Percentiles rank a stretch among this genome's conserved stretches.
Evolutionary conservation across 2,797 vertebrate species (phyloP).

Genomic region (Lacerta bilineata): DNA sequence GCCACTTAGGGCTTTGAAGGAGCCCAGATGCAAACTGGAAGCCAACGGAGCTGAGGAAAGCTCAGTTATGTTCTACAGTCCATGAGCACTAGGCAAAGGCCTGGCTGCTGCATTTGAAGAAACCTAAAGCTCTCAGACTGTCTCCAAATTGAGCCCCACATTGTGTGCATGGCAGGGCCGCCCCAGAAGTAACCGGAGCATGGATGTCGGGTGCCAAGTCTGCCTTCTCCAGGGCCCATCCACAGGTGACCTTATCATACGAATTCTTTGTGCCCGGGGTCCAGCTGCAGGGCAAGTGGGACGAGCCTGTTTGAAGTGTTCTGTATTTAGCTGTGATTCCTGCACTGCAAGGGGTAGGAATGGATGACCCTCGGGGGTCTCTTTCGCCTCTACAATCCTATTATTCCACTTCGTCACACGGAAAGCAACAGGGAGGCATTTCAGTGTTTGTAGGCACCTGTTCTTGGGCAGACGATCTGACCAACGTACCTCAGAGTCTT

Average conservation of each 20-base stretch:
- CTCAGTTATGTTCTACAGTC: neutral
- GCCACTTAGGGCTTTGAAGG: too few species aligned
- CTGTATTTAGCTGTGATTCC: too few species aligned
- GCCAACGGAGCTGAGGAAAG: neutral
- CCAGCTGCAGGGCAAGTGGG: neutral
- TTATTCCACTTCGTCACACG: neutral
- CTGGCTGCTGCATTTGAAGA: neutral
- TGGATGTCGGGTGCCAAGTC: neutral
- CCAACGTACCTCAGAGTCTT: too few species aligned
- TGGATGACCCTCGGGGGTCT: too few species aligned
- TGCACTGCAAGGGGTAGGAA: too few species aligned
- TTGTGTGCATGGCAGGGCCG: neutral
- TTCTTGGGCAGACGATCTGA: too few species aligned
- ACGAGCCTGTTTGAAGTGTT: neutral
- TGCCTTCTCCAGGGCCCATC: neutral
- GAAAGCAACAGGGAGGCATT: too few species aligned
- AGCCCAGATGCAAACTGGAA: neutral
- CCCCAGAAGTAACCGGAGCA: neutral
- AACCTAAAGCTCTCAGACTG: neutral
- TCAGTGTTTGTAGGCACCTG: neutral
- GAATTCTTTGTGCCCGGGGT: neutral
- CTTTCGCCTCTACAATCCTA: too few species aligned
- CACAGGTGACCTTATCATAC: neutral
- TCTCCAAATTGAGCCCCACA: neutral
- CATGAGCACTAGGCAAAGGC: neutral